Percentiles rank a stretch among this genome's conserved stretches.
phyloP scores from a whole-genome alignment of 2,113 vertebrate genomes.

The Pipa parva region DNA sequence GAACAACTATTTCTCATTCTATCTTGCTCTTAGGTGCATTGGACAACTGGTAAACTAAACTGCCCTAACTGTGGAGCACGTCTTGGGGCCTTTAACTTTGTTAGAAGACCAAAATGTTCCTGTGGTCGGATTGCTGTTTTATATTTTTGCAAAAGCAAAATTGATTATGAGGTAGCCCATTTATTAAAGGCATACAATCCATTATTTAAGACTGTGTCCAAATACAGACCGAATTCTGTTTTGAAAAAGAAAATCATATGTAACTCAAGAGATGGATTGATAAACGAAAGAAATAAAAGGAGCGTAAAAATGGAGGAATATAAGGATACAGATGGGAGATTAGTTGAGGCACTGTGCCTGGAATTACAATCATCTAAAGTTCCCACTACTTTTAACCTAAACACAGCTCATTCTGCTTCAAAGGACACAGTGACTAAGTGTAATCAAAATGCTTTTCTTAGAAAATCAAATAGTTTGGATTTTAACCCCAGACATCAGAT shows the following conservation, averaged over 20 bases:
- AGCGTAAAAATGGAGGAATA: constrained; percentile 49
- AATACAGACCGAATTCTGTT: constrained; percentile 45
- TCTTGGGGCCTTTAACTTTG: constrained; percentile 76
- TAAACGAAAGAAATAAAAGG: constrained; percentile 47
- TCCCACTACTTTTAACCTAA: constrained; percentile 50
- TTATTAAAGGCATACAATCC: constrained; percentile 54
- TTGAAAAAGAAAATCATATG: constrained; percentile 44
- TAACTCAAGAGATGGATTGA: constrained; percentile 43
- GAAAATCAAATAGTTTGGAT: constrained; percentile 68
- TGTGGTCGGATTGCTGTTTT: constrained; percentile 65
- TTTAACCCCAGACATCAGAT: constrained; percentile 52
- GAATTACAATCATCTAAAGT: constrained; percentile 55
- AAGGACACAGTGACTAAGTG: constrained; percentile 49
- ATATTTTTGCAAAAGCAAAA: constrained; percentile 73
- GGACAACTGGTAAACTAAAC: constrained; percentile 73
- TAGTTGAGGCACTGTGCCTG: constrained; percentile 62
- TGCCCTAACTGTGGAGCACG: constrained; percentile 73
- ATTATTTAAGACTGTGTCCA: constrained; percentile 48
- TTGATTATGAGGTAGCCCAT: constrained; percentile 61
- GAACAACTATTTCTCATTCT: constrained; percentile 56
- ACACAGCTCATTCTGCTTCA: constrained; percentile 50
- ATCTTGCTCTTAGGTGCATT: constrained; percentile 71
- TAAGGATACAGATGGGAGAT: constrained; percentile 47
- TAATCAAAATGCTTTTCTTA: constrained; percentile 55
- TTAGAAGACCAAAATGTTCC: constrained; percentile 74